Base-by-base conservation (phyloP, 2,797 vertebrate species). In the Myotis planiceps region DNA sequence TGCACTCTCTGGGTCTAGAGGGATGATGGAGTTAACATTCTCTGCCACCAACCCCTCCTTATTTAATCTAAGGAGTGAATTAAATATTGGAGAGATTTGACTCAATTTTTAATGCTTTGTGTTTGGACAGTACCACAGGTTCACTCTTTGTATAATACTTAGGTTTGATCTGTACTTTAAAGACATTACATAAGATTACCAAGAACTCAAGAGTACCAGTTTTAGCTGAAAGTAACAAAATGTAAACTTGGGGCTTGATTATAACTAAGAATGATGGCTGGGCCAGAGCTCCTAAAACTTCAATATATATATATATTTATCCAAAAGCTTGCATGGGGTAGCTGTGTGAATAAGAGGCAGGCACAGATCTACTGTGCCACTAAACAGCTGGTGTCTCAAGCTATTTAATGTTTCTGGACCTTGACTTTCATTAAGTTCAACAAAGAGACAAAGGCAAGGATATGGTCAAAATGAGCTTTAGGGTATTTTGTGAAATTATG, bases 171-270 rank as follows among this genome's bases (percentile, higher is more conserved):
- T 95, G 49, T 55, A 90, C 12, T 58, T 81, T 92, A 53, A 95
- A 45, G 19, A 65, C 25, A 82, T 63, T 81, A 66, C 0, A 1
- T 53, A 81, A 83, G 2, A 65, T 47, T 23, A 82, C 16, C 9
- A 47, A 42, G 6, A 81, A 78, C 27, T 72, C 37, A 78, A 78
- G 75, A 65, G 1, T 69, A 23, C 1, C 91, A 53, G 27, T 88
- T 92, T 90, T 88, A 87, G 78, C 12, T 68, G 25, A 51, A 84
- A 81, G 7, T 71, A 76, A 51, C 34, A 87, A 71, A 86, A 88
- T 78, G 8, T 15, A 60, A 82, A 58, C 21, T 86, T 60, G 7
- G 10, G 23, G 0, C 6, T 78, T 84, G n/a, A 9, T 85, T 69
- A 25, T 68, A 69, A 72, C 42, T 83, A 42, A 86, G n/a, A 93